These are phyloP conservation scores for Scylla paramamosain DNA, from an alignment of 1,140 invertebrate species.

Conservation along the genomic window DNA sequence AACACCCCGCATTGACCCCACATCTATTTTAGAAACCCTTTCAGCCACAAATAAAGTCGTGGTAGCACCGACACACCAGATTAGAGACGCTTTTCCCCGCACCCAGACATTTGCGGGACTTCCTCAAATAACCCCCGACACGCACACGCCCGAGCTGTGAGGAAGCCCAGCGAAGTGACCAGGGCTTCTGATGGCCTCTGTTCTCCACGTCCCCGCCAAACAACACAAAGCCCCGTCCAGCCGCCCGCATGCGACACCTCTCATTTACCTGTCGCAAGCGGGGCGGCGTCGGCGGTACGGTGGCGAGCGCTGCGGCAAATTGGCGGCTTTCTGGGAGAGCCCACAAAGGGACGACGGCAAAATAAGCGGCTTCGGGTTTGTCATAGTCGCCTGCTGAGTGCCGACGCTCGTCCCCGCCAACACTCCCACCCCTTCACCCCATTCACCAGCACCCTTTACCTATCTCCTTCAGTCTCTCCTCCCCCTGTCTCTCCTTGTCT, in stretches of 20 bases:
- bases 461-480: neutral
- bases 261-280: slow-evolving; percentile 46
- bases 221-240: neutral
- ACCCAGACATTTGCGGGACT: neutral
- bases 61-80: neutral
- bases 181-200: slow-evolving; percentile 30
- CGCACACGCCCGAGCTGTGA: neutral
- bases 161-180: slow-evolving; percentile 8
- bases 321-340: neutral
- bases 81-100: slow-evolving; percentile 18
- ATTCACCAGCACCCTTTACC: neutral
- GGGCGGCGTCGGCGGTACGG: neutral
- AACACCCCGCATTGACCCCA: neutral
- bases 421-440: neutral
- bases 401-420: neutral
- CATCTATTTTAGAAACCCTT: neutral
- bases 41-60: slow-evolving; percentile 13
- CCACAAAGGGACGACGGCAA: slow-evolving; percentile 26
- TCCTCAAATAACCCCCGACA: slow-evolving; percentile 2
- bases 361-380: neutral
- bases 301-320: slow-evolving; percentile 28
- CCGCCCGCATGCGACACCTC: slow-evolving; percentile 36
- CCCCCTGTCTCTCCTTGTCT: neutral
- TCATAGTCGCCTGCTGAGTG: slow-evolving; percentile 34
- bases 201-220: neutral